phyloP scores from a whole-genome alignment of 2,113 vertebrate genomes.

The Pelodiscus sinensis region DNA sequence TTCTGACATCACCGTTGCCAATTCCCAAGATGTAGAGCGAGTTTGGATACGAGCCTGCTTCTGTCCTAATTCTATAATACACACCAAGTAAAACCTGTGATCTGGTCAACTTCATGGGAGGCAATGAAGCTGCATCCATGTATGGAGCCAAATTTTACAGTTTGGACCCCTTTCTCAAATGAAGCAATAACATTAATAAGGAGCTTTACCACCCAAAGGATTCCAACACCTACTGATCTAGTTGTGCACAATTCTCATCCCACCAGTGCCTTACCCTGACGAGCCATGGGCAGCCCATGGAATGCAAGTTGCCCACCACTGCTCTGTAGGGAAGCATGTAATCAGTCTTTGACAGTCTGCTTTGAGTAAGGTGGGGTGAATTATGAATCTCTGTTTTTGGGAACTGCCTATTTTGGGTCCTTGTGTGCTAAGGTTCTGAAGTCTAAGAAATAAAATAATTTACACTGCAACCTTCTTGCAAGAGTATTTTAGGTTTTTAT shows the following conservation, averaged over 20 bases:
- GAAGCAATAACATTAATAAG: not conserved
- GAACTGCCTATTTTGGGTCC: not conserved
- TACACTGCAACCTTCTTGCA: not conserved
- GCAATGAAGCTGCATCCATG: not conserved
- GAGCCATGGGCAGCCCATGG: too few relatives aligned
- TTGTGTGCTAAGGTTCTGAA: not conserved
- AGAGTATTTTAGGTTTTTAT: not conserved
- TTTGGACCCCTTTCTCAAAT: not conserved
- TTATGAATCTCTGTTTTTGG: not conserved
- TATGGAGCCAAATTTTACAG: not conserved
- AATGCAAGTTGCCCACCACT: too few relatives aligned
- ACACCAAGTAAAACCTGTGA: not conserved
- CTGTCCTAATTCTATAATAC: not conserved
- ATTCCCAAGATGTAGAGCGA: not conserved
- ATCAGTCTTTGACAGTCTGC: not conserved
- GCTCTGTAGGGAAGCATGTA: not conserved
- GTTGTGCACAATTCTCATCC: not conserved
- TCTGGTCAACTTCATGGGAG: not conserved
- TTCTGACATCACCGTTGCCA: not conserved
- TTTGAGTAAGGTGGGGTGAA: not conserved
- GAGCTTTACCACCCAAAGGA: not conserved
- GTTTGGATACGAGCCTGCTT: not conserved
- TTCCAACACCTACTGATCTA: not conserved
- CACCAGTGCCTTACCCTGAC: too few relatives aligned
- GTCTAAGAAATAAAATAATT: not conserved